These are phyloP conservation scores for Pheucticus melanocephalus DNA, from an alignment of 2,113 vertebrate species.

Conservation along the genomic window DNA sequence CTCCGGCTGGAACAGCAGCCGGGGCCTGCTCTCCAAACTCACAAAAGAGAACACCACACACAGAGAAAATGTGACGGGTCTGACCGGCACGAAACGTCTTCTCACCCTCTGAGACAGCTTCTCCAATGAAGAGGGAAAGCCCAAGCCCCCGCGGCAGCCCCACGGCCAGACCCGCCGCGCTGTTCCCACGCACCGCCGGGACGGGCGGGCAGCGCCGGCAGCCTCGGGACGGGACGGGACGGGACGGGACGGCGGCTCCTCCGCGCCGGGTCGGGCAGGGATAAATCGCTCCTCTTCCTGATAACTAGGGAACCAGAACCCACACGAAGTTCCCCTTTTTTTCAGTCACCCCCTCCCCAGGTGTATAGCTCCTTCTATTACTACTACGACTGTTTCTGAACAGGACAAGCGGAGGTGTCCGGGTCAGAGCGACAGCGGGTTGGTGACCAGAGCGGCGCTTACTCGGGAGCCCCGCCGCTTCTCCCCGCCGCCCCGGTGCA, in stretches of 20 bases:
- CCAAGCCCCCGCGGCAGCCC: neutral
- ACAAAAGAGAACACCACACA: constrained; percentile 5
- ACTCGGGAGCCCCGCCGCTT: neutral
- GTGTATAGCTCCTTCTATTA: neutral
- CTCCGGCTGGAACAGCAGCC: constrained; percentile 29
- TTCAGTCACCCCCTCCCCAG: neutral
- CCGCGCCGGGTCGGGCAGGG: neutral
- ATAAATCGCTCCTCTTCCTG: neutral
- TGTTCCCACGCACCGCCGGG: constrained; percentile 5
- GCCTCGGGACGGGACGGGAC: neutral
- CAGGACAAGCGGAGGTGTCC: neutral
- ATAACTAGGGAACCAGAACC: neutral
- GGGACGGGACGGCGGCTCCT: neutral
- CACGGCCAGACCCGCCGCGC: neutral
- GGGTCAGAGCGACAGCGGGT: neutral
- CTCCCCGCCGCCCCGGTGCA: neutral
- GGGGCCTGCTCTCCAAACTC: constrained; percentile 38
- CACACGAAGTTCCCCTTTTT: neutral
- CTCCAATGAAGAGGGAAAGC: neutral
- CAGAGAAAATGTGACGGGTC: neutral
- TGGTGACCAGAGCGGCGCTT: neutral
- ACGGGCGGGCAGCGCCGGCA: neutral
- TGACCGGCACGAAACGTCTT: neutral
- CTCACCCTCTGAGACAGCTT: neutral
- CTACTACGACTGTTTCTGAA: too few species aligned